These are phyloP conservation scores for Tuberolachnus salignus DNA, from an alignment of 2,888 invertebrate species.

Conservation along the genomic window DNA sequence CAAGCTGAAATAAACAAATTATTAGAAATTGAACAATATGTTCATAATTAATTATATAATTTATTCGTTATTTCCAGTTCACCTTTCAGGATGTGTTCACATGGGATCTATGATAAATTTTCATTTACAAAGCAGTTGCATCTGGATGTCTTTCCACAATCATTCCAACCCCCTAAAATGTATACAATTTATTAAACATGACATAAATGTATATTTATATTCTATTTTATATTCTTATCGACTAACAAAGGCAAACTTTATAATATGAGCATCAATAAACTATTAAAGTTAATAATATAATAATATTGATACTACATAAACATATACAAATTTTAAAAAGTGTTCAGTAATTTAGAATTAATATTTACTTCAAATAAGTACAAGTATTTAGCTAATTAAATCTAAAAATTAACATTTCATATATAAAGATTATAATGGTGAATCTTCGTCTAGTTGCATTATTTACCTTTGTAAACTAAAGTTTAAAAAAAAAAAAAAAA, in stretches of 20 bases:
- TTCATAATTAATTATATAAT: conserved; percentile 21
- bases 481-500: too few relatives aligned
- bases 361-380: too few relatives aligned
- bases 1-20: conserved; percentile 14
- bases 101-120: background rate
- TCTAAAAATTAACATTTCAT: too few relatives aligned
- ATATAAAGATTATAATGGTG: too few relatives aligned
- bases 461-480: too few relatives aligned
- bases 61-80: conserved; percentile 24
- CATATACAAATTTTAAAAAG: background rate
- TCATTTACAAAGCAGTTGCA: conserved; percentile 63
- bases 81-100: background rate
- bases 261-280: background rate
- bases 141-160: conserved; percentile 86
- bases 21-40: conserved; percentile 5
- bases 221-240: too few relatives aligned
- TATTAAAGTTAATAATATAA: background rate
- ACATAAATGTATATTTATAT: background rate
- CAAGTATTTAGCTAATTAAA: too few relatives aligned
- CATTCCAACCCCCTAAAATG: conserved; percentile 81
- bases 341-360: too few relatives aligned
- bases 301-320: background rate
- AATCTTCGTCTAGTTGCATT: too few relatives aligned
- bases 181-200: background rate
- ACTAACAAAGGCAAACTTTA: too few relatives aligned